These are phyloP conservation scores for Galerucella pusilla DNA, from an alignment of 2,888 invertebrate species.

Conservation along the genomic window DNA sequence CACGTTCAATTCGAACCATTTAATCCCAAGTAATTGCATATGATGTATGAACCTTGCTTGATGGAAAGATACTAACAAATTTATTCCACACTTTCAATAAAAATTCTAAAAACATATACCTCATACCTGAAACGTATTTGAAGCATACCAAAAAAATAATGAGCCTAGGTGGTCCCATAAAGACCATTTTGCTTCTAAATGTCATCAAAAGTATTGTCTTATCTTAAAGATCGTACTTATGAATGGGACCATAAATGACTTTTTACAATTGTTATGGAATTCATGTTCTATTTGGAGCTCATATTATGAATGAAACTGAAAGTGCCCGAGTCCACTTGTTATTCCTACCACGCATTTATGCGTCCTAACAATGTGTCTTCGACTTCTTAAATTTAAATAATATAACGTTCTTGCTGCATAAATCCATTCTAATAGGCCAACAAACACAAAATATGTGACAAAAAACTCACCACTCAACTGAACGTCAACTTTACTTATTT, in stretches of 20 bases:
- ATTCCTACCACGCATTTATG: constrained; percentile 44
- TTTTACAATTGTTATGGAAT: constrained; percentile 31
- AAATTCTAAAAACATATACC: constrained; percentile 1
- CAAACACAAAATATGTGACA: constrained; percentile 45
- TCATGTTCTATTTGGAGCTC: constrained; percentile 38
- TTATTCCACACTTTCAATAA: background rate
- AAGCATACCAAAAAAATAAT: background rate
- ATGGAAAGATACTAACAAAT: background rate
- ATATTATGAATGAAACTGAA: constrained; percentile 46
- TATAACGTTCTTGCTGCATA: constrained; percentile 51
- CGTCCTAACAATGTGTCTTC: constrained; percentile 54
- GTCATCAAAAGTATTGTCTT: constrained; percentile 23
- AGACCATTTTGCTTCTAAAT: constrained; percentile 11
- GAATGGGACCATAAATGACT: constrained; percentile 30
- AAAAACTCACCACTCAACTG: constrained; percentile 40
- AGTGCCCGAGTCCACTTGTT: constrained; percentile 34
- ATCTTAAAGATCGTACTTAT: constrained; percentile 28
- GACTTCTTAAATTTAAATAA: constrained; percentile 49
- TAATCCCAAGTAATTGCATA: no score
- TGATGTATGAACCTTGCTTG: background rate
- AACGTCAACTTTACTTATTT: constrained; percentile 43
- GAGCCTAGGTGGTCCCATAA: constrained; percentile 19
- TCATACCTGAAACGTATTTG: background rate
- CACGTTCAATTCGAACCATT: no score
- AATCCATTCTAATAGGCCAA: constrained; percentile 51